These are phyloP conservation scores for Amphiprion ocellaris DNA, from an alignment of 2,113 vertebrate genomes.

Conservation along the genomic window DNA sequence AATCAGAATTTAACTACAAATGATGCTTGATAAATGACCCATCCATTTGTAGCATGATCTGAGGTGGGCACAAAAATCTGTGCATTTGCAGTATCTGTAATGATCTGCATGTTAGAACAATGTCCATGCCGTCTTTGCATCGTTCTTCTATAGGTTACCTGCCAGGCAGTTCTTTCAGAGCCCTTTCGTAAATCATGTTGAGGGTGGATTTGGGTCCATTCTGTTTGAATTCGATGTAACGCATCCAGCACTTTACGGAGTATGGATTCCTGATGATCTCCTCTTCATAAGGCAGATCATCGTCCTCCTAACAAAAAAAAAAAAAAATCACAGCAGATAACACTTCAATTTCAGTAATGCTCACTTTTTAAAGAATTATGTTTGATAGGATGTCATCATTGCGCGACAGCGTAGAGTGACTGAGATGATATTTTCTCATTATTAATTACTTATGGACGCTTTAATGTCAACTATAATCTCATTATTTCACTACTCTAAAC, in stretches of 20 bases:
- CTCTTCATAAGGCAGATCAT: constrained; percentile 94
- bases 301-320: constrained; percentile 86
- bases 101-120: neutral
- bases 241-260: constrained; percentile 94
- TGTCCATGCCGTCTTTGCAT: neutral
- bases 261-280: constrained; percentile 95
- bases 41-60: too few species aligned
- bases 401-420: neutral
- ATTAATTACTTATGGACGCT: neutral
- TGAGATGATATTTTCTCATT: neutral
- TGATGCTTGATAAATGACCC: too few species aligned
- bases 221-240: constrained; percentile 93
- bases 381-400: constrained; percentile 3
- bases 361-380: neutral
- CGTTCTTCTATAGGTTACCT: constrained; percentile 80
- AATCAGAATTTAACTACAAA: neutral
- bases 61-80: too few species aligned
- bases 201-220: constrained; percentile 85
- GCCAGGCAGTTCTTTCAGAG: constrained; percentile 92
- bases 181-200: constrained; percentile 92
- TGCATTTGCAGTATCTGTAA: neutral
- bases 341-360: neutral
- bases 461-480: rapidly evolving
- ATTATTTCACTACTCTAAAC: too few species aligned
- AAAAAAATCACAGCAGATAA: constrained; percentile 1